phyloP scores from a whole-genome alignment of 2,113 vertebrate genomes.

The Laterallus jamaicensis region DNA sequence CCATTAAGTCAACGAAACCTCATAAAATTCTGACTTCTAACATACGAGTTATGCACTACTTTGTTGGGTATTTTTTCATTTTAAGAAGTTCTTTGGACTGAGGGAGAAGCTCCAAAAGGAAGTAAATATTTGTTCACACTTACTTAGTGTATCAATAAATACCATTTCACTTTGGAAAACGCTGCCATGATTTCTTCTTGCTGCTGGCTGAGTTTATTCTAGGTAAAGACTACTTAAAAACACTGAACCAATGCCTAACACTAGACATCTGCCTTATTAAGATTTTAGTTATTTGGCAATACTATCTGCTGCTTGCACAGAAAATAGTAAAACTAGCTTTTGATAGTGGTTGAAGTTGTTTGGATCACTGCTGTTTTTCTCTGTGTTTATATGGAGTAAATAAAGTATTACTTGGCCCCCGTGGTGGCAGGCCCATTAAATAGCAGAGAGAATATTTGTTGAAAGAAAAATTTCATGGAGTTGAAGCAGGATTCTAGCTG shows the following conservation, averaged over 20 bases:
- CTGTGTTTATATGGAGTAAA: background rate
- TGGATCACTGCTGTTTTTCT: background rate
- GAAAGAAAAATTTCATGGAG: background rate
- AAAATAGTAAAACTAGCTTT: background rate
- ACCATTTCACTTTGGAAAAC: background rate
- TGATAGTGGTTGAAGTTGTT: background rate
- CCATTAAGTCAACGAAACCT: background rate
- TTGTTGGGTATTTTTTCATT: background rate
- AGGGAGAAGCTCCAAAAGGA: background rate
- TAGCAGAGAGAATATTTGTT: background rate
- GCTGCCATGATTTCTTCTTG: background rate
- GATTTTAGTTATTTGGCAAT: constrained; percentile 16
- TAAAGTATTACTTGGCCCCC: background rate
- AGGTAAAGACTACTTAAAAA: background rate
- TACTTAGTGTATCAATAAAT: constrained; percentile 33
- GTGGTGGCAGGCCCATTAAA: background rate
- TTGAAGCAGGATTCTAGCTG: background rate
- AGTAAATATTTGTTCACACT: constrained; percentile 38
- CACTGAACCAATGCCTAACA: background rate
- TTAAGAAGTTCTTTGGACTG: background rate
- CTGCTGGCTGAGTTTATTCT: constrained; percentile 6
- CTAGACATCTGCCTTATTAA: background rate
- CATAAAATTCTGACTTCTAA: constrained; percentile 7
- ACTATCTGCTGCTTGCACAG: background rate
- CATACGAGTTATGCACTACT: background rate